Evolutionary conservation across 2,113 vertebrate genomes (phyloP).

Genomic region (Aptenodytes forsteri): DNA sequence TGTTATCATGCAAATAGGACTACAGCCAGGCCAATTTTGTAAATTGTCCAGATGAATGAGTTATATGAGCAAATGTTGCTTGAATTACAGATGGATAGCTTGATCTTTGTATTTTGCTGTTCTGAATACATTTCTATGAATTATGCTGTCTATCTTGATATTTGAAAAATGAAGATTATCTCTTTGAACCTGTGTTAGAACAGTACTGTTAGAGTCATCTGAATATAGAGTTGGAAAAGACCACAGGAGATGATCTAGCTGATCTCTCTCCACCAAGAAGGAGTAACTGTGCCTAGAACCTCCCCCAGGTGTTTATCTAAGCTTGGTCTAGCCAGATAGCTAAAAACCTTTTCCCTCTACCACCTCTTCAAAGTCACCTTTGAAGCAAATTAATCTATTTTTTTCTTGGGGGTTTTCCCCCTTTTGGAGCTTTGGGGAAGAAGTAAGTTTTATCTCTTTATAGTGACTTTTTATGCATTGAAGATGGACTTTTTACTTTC

Average conservation of each 20-base stretch:
- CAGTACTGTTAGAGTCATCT: not conserved
- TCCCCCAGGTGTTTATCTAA: not conserved
- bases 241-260: not conserved
- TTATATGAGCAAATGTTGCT: constrained; percentile 28
- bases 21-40: constrained; percentile 19
- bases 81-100: constrained; percentile 39
- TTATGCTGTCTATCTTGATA: not conserved
- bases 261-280: not conserved
- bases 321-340: not conserved
- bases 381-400: not conserved
- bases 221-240: not conserved
- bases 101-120: not conserved
- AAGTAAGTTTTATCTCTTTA: not conserved
- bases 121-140: not conserved
- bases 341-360: not conserved
- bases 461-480: not conserved
- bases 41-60: constrained; percentile 44
- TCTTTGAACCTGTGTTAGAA: not conserved
- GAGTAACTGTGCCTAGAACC: not conserved
- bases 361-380: not conserved
- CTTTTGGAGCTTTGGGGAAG: not conserved
- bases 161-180: not conserved
- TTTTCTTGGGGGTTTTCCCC: not conserved
- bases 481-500: not conserved
- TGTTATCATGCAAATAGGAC: constrained; percentile 43